These are phyloP conservation scores for Gobiocypris rarus DNA, from an alignment of 2,113 vertebrate genomes.

Conservation along the genomic window DNA sequence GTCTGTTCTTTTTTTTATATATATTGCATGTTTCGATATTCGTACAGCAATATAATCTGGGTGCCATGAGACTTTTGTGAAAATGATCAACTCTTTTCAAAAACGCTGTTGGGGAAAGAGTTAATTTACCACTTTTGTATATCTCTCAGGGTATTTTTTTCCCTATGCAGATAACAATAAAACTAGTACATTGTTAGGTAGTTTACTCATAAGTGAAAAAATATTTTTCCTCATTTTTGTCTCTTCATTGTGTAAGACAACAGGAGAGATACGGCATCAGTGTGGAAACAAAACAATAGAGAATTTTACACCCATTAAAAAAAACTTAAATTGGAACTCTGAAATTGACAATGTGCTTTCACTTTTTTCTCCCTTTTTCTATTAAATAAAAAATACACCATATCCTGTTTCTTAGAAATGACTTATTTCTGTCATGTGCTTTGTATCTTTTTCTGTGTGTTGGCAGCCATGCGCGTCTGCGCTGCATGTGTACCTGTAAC, in stretches of 20 bases:
- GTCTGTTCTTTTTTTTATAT: too few relatives aligned
- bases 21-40: too few relatives aligned
- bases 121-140: neutral
- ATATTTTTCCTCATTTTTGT: neutral
- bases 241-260: neutral
- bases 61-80: too few relatives aligned
- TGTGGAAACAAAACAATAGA: neutral
- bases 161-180: neutral
- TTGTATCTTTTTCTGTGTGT: constrained; percentile 81
- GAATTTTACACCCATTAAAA: neutral
- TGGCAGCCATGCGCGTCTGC: constrained; percentile 97
- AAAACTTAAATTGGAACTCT: neutral
- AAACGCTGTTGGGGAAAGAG: too few relatives aligned
- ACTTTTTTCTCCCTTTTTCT: neutral
- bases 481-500: constrained; percentile 99
- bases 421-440: constrained; percentile 73
- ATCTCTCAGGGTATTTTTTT: neutral
- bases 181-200: neutral
- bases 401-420: neutral
- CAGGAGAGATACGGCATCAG: neutral
- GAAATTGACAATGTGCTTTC: neutral
- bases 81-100: too few relatives aligned
- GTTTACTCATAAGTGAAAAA: neutral
- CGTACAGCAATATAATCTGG: too few relatives aligned
- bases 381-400: neutral